Evolutionary conservation across 2,113 vertebrate genomes (phyloP).

Genomic region (Crotalus helleri): DNA sequence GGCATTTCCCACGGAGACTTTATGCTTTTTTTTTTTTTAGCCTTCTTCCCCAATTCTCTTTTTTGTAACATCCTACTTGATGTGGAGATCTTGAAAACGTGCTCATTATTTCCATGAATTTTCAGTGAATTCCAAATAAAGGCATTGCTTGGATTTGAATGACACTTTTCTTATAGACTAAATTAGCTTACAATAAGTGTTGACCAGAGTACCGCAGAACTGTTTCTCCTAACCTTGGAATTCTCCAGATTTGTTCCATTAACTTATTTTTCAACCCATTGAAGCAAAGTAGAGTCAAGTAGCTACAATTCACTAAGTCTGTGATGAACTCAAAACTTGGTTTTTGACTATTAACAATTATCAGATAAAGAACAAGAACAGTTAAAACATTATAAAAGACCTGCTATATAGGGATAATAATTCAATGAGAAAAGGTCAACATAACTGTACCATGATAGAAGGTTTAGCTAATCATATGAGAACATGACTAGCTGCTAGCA

Average conservation of each 20-base stretch:
- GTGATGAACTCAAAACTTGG: neutral
- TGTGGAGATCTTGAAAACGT: neutral
- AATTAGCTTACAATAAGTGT: neutral
- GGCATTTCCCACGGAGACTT: neutral
- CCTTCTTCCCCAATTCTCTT: neutral
- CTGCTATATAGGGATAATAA: neutral
- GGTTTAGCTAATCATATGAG: neutral
- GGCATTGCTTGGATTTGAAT: neutral
- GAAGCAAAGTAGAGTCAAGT: neutral
- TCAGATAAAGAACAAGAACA: neutral
- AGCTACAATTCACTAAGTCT: neutral
- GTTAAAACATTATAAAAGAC: neutral
- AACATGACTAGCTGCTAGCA: too few relatives aligned
- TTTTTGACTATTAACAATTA: neutral
- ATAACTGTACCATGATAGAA: neutral
- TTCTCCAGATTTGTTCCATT: neutral
- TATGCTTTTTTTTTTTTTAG: neutral
- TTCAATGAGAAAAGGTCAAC: neutral
- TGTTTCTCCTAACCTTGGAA: neutral
- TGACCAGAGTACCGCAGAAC: neutral
- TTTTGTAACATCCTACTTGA: neutral
- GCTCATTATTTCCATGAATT: neutral
- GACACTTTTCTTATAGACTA: neutral
- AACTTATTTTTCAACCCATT: neutral
- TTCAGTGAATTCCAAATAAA: neutral